Percentiles rank a stretch among this genome's conserved stretches.
Evolutionary conservation across 2,888 invertebrate species (phyloP).

Genomic region (Drosophila antonietae): DNA sequence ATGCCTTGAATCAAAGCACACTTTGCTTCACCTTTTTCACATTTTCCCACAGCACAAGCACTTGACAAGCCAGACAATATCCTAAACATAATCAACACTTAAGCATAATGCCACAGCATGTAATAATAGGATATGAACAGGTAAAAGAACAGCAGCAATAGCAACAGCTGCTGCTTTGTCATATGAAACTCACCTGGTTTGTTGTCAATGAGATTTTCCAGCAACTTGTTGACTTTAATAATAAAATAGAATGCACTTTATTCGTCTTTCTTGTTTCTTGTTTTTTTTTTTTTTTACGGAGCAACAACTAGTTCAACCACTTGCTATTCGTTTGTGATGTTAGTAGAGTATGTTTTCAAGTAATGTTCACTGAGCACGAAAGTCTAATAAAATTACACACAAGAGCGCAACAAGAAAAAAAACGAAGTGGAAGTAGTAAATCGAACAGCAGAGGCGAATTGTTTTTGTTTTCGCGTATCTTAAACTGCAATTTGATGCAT

Average conservation of each 20-base stretch:
- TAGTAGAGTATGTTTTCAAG: slow-evolving; percentile 27
- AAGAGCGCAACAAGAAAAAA: slow-evolving; percentile 22
- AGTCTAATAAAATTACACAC: slow-evolving; percentile 53
- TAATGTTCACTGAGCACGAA: slow-evolving; percentile 63
- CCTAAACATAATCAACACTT: slow-evolving; percentile 44
- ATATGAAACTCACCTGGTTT: slow-evolving; percentile 64
- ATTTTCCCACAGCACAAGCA: slow-evolving; percentile 14
- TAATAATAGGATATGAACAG: slow-evolving; percentile 21
- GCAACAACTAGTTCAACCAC: slow-evolving; percentile 39
- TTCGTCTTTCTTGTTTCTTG: too few relatives aligned
- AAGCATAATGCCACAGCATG: slow-evolving; percentile 18
- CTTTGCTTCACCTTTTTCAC: neutral
- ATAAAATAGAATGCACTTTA: slow-evolving; percentile 57
- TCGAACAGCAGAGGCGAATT: slow-evolving; percentile 21
- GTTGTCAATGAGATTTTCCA: slow-evolving; percentile 47
- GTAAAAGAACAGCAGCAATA: slow-evolving; percentile 1
- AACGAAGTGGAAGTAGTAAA: neutral
- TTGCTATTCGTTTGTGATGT: slow-evolving; percentile 54
- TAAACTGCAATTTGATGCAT: slow-evolving; percentile 25
- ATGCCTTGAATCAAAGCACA: neutral
- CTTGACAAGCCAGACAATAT: slow-evolving; percentile 16
- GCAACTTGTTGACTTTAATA: slow-evolving; percentile 79
- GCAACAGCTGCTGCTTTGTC: slow-evolving; percentile 21
- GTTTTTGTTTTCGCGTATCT: slow-evolving; percentile 26
- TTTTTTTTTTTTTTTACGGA: slow-evolving; percentile 27